Base-by-base conservation (phyloP, 2,888 invertebrate species). In the Lochmaea crataegi region DNA sequence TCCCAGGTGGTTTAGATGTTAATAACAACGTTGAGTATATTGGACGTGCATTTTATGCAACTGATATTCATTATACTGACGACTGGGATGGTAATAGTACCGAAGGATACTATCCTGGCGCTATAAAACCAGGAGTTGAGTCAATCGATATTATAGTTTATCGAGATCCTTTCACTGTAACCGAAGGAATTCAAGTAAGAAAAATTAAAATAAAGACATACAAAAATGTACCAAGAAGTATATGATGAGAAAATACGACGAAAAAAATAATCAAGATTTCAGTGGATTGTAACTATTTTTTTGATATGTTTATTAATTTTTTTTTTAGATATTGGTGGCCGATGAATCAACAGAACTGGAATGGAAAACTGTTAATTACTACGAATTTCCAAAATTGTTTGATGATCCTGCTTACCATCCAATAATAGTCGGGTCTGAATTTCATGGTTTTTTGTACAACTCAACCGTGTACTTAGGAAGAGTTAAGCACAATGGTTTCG, bases 101-200 rank as follows among this genome's bases (percentile, higher is more conserved):
- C 9, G n/a, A 16, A 53, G 51, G 51, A 16, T 16, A 16, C 16
- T 53, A 18, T 16, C 51, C 51, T 6, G 51, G 51, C 2, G 16
- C n/a, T 53, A 5, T 53, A 9, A 16, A 10, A 7, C 9, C 9
- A 9, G 51, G 51, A 53, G 51, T 7, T 9, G 51, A 53, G 4
- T 16, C 51, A 53, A 53, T 53, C 7, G 51, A 53, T 16, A 16
- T 53, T n/a, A 53, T 18, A 16, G 51, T 53, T 16, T 18, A 53
- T 16, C 16, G 18, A 53, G 51, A 16, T n/a, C 51, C 51, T 18
- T 2, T n/a, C 0, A 53, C 51, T 3, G n/a, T 53, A 53, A 53
- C 51, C 16, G 51, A 53, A 53, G 51, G 51, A 53, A 16, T 53
- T 16, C n/a, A 53, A n/a, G 51, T 53, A 53, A 53, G 51, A 32